These are phyloP conservation scores for Hyles euphorbiae DNA, from an alignment of 1,140 invertebrate genomes.

Conservation along the genomic window DNA sequence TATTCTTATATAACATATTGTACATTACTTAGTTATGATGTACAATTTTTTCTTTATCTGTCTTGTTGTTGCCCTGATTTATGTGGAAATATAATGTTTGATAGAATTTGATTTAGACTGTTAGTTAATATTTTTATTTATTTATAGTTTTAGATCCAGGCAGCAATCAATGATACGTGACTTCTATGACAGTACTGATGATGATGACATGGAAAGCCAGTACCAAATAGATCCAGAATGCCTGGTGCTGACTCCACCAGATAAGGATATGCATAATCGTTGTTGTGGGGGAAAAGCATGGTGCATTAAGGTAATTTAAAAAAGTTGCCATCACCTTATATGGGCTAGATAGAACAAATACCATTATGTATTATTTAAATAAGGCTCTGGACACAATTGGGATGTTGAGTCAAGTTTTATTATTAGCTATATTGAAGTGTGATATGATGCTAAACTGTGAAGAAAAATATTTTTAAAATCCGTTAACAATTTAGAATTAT, in stretches of 20 bases:
- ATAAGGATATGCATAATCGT: constrained; percentile 85
- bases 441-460: too few relatives aligned
- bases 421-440: too few relatives aligned
- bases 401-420: too few relatives aligned
- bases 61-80: too few relatives aligned
- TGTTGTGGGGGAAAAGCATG: constrained; percentile 86
- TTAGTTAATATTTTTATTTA: background rate
- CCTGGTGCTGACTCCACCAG: constrained; percentile 75
- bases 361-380: too few relatives aligned
- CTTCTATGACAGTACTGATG: constrained; percentile 60
- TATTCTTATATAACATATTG: too few relatives aligned
- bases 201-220: constrained; percentile 64
- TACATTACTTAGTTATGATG: too few relatives aligned
- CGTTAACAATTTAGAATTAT: too few relatives aligned
- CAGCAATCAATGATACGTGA: constrained; percentile 54
- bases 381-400: too few relatives aligned
- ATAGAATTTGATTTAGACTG: background rate
- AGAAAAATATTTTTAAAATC: too few relatives aligned
- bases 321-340: background rate
- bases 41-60: too few relatives aligned
- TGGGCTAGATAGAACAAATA: too few relatives aligned
- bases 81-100: background rate
- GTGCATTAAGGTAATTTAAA: constrained; percentile 81
- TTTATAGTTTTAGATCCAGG: constrained; percentile 13
- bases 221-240: constrained; percentile 81